phyloP scores from a whole-genome alignment of 2,888 invertebrate species.

The Aquatica leii region DNA sequence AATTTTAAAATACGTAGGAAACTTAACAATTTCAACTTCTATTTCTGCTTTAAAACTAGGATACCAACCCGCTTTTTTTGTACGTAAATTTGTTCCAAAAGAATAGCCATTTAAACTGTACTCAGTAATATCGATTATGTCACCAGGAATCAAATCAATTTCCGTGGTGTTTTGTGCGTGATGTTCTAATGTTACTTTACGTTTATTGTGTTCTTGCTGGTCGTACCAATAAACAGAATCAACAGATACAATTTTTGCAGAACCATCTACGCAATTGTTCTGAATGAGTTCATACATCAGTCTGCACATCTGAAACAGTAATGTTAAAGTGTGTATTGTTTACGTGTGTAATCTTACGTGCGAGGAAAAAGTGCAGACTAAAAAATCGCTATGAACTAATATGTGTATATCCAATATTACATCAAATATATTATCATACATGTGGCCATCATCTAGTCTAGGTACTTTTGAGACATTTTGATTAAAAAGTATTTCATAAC shows the following conservation, averaged over 20 bases:
- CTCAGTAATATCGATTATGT: background rate
- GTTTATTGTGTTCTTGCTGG: background rate
- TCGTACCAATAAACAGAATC: conserved; percentile 98
- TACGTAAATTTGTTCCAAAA: background rate
- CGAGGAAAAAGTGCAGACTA: conserved; percentile 98
- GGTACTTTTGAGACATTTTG: conserved; percentile 87
- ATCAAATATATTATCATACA: conserved; percentile 85
- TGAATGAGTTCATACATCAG: too few species aligned
- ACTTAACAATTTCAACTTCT: background rate
- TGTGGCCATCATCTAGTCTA: conserved; percentile 83
- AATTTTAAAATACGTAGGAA: conserved; percentile 7
- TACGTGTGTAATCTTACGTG: conserved; percentile 74
- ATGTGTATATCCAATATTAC: conserved; percentile 93
- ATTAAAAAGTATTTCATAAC: conserved; percentile 90
- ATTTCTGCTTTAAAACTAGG: background rate
- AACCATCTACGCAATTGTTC: conserved; percentile 73
- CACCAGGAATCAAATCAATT: background rate
- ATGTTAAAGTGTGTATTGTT: too few species aligned
- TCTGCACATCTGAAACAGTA: background rate
- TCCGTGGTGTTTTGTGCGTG: background rate
- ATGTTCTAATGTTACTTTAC: background rate
- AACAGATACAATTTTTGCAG: conserved; percentile 82
- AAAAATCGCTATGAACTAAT: conserved; percentile 85
- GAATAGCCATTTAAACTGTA: background rate
- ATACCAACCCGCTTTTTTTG: background rate